phyloP scores from a whole-genome alignment of 1,140 invertebrate genomes.

The Sipha flava region DNA sequence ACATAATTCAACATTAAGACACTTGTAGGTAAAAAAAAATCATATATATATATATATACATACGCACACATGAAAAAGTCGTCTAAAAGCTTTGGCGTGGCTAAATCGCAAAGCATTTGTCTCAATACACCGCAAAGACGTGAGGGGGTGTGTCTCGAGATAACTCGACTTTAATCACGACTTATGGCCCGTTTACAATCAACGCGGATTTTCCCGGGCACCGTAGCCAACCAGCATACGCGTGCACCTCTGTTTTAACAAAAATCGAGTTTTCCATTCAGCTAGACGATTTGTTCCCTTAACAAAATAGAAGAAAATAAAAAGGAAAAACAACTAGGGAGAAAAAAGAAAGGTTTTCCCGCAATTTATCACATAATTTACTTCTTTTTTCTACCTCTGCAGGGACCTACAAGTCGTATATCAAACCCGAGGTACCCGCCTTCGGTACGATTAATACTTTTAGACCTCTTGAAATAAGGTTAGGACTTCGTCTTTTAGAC shows the following conservation, averaged over 20 bases:
- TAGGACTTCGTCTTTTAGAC: slow-evolving; percentile 15
- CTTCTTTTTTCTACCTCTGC: slow-evolving; percentile 17
- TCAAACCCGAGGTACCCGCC: neutral
- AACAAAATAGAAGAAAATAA: neutral
- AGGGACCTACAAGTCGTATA: neutral
- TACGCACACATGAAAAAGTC: neutral
- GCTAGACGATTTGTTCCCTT: slow-evolving; percentile 13
- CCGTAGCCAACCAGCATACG: neutral
- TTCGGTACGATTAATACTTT: slow-evolving; percentile 24
- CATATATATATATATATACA: neutral
- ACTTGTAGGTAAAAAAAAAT: neutral
- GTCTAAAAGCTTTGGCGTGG: neutral
- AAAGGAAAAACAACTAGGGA: neutral
- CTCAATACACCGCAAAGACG: slow-evolving; percentile 15
- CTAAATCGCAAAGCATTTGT: slow-evolving; percentile 25
- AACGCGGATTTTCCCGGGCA: slow-evolving; percentile 15
- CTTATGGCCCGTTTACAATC: slow-evolving; percentile 30
- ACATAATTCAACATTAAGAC: slow-evolving; percentile 7
- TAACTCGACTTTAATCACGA: slow-evolving; percentile 33
- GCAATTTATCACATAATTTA: slow-evolving; percentile 30
- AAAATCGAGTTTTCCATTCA: slow-evolving; percentile 13
- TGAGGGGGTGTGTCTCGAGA: neutral
- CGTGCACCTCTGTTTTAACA: slow-evolving; percentile 1
- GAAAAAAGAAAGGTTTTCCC: slow-evolving; percentile 1
- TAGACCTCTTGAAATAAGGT: slow-evolving; percentile 1